phyloP scores from a whole-genome alignment of 2,888 invertebrate species.

The Pinctada fucata region DNA sequence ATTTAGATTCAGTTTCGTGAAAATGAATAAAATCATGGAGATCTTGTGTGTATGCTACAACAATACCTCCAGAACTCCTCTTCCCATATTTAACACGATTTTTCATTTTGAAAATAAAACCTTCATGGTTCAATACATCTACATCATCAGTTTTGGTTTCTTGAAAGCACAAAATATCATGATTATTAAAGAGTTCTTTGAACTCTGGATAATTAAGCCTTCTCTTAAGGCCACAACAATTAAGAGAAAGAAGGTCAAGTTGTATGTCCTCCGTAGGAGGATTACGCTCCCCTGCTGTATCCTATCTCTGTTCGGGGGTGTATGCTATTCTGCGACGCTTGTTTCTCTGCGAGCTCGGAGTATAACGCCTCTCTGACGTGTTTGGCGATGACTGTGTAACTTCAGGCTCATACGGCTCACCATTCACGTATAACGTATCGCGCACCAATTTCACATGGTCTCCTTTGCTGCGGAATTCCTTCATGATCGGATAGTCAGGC shows the following conservation, averaged over 20 bases:
- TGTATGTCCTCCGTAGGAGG: too few species aligned
- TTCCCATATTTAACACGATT: neutral
- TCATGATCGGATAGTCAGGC: neutral
- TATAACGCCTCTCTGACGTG: too few species aligned
- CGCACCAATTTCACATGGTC: too few species aligned
- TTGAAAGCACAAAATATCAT: neutral
- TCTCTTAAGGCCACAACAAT: conserved; percentile 2
- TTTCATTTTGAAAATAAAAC: neutral
- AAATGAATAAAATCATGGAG: neutral
- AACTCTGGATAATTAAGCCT: conserved; percentile 4
- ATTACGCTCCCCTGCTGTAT: too few species aligned
- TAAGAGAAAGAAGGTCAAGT: neutral
- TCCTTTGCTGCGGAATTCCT: neutral
- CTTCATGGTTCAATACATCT: neutral
- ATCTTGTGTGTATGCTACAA: neutral
- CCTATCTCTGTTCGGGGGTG: too few species aligned
- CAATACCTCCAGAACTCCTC: neutral
- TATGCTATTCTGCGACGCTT: neutral
- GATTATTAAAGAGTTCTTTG: neutral
- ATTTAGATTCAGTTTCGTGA: neutral
- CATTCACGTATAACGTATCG: neutral
- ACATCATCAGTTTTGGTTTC: conserved; percentile 10
- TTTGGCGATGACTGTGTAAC: too few species aligned
- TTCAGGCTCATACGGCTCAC: neutral
- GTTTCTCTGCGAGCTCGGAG: neutral